phyloP scores from a whole-genome alignment of 2,113 vertebrate genomes.

The Eubucco bourcierii region DNA sequence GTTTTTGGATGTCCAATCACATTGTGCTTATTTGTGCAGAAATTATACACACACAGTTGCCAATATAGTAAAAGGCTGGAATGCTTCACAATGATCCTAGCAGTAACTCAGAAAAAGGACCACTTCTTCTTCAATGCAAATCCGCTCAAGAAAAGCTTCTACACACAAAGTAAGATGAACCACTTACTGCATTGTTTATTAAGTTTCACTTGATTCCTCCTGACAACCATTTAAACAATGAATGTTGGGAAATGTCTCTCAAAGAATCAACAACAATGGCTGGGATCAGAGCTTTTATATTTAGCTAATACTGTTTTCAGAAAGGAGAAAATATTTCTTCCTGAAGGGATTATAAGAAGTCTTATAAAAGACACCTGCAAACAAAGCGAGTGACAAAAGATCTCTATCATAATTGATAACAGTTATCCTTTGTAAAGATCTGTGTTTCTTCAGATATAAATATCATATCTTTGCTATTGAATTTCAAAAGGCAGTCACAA shows the following conservation, averaged over 20 bases:
- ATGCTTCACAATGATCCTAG: constrained; percentile 66
- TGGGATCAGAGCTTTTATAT: constrained; percentile 89
- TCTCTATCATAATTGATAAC: constrained; percentile 83
- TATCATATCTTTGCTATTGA: neutral
- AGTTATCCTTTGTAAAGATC: constrained; percentile 69
- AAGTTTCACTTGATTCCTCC: constrained; percentile 94
- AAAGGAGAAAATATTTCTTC: constrained; percentile 91
- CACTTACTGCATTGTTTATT: constrained; percentile 88
- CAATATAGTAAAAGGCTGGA: constrained; percentile 55
- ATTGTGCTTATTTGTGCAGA: constrained; percentile 50
- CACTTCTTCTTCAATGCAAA: constrained; percentile 84
- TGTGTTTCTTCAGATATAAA: constrained; percentile 40
- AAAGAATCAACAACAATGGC: constrained; percentile 87
- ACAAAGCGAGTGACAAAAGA: constrained; percentile 86
- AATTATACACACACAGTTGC: constrained; percentile 47
- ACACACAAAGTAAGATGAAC: constrained; percentile 84
- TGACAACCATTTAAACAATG: constrained; percentile 99
- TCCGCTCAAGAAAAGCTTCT: constrained; percentile 81
- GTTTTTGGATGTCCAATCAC: neutral
- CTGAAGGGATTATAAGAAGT: constrained; percentile 88
- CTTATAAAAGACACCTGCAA: constrained; percentile 93
- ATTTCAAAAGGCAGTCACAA: constrained; percentile 53
- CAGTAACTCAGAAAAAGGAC: constrained; percentile 74
- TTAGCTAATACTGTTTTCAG: constrained; percentile 87
- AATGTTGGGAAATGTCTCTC: constrained; percentile 93